A percentile compares a stretch with the other conserved stretches of the same genome.
Conservation (phyloP, 2,888 invertebrate species). For the Zaprionus bogoriensis region DNA sequence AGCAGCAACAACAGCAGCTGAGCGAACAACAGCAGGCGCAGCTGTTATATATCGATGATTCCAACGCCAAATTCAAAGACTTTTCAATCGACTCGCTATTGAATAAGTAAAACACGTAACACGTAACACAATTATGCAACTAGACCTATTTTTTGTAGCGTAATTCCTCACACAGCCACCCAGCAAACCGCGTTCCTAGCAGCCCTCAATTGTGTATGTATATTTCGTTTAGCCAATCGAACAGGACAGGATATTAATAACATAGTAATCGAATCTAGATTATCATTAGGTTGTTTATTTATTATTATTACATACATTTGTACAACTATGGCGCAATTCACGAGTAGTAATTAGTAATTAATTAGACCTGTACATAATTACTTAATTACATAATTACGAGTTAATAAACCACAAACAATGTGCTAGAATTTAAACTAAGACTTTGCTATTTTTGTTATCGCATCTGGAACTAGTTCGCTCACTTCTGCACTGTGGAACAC, state of each 20-base stretch:
- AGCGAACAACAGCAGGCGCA: constrained; percentile 35
- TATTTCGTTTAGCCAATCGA: constrained; percentile 64
- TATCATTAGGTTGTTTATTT: constrained; percentile 68
- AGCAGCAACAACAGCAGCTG: constrained; percentile 27
- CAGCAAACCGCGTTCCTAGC: constrained; percentile 64
- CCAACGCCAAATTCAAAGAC: constrained; percentile 83
- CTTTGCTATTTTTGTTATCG: background rate
- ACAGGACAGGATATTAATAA: constrained; percentile 27
- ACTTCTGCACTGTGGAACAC: background rate
- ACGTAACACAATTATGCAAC: constrained; percentile 29
- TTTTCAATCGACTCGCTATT: constrained; percentile 83
- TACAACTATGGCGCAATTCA: constrained; percentile 53
- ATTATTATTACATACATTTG: constrained; percentile 65
- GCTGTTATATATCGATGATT: constrained; percentile 76
- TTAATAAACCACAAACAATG: constrained; percentile 57
- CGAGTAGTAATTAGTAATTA: constrained; percentile 38
- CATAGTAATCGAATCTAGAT: constrained; percentile 43
- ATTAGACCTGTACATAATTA: constrained; percentile 58
- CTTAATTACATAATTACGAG: constrained; percentile 65
- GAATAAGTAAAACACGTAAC: constrained; percentile 67
- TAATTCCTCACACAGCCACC: constrained; percentile 48
- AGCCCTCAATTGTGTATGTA: constrained; percentile 25
- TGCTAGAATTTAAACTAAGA: constrained; percentile 47
- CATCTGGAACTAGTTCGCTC: background rate
- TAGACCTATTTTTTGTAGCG: constrained; percentile 64